Evolutionary conservation across 2,113 vertebrate species (phyloP).

Genomic region (Uropsilus gracilis): DNA sequence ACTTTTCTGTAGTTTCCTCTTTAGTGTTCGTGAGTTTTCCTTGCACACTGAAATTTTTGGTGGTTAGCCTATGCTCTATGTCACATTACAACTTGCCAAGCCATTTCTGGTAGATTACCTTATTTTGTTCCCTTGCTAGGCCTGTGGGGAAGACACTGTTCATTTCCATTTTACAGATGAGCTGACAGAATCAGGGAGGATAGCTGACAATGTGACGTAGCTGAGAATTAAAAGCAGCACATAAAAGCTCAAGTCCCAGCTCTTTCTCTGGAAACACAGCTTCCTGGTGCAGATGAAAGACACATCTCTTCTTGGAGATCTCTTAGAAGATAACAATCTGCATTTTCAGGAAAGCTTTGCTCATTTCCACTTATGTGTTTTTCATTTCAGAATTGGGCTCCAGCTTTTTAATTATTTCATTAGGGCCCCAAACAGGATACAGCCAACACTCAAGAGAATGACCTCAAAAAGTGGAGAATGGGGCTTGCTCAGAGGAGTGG

Average conservation of each 20-base stretch:
- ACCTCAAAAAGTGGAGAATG: neutral
- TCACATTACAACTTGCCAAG: constrained; percentile 14
- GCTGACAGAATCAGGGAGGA: constrained; percentile 39
- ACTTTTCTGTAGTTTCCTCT: neutral
- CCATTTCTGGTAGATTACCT: constrained; percentile 30
- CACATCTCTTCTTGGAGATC: neutral
- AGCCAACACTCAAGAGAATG: neutral
- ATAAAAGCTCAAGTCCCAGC: neutral
- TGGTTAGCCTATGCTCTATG: neutral
- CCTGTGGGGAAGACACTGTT: constrained; percentile 3
- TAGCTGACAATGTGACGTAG: neutral
- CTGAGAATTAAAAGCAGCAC: neutral
- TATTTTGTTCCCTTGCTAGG: constrained; percentile 21
- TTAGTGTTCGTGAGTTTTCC: neutral
- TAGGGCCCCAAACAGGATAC: neutral
- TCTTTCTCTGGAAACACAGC: neutral
- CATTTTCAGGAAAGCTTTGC: neutral
- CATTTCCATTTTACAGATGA: constrained; percentile 48
- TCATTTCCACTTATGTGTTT: constrained; percentile 30
- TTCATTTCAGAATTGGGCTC: neutral
- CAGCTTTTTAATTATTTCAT: neutral
- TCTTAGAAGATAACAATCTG: neutral
- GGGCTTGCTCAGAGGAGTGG: neutral
- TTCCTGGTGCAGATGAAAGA: constrained; percentile 19
- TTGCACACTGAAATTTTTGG: neutral